Evolutionary conservation across 2,888 invertebrate species (phyloP).

Genomic region (Caenorhabditis macrosperma): DNA sequence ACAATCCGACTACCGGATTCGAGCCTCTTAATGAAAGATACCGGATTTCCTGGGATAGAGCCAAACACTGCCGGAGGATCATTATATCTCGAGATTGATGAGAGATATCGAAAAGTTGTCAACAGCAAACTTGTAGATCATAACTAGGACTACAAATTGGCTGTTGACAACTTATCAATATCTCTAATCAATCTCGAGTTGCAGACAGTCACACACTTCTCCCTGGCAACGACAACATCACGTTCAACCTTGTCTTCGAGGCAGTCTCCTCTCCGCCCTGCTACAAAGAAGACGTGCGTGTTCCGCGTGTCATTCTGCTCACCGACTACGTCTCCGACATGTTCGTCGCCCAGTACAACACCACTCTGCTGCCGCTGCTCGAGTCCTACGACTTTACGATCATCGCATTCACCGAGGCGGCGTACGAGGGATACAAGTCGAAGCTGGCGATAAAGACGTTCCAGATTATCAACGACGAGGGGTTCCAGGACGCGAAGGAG

Average conservation of each 20-base stretch:
- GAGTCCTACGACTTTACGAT: constrained; percentile 56
- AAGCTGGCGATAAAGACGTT: constrained; percentile 51
- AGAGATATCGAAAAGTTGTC: too few relatives aligned
- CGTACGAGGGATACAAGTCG: constrained; percentile 57
- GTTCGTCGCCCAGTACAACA: constrained; percentile 57
- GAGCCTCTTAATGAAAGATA: too few relatives aligned
- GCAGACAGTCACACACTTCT: constrained; percentile 20
- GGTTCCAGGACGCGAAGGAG: constrained; percentile 30
- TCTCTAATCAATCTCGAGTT: not conserved
- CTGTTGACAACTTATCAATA: not conserved
- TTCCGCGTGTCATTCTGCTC: constrained; percentile 61
- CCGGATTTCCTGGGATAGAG: too few relatives aligned
- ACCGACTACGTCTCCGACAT: constrained; percentile 67
- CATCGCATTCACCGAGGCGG: constrained; percentile 57
- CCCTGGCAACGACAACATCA: constrained; percentile 48
- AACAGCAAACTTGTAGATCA: too few relatives aligned
- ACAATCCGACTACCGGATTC: too few relatives aligned
- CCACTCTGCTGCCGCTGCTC: constrained; percentile 35
- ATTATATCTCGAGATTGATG: too few relatives aligned
- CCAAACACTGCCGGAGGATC: too few relatives aligned
- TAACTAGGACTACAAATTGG: too few relatives aligned
- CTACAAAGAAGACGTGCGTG: constrained; percentile 38
- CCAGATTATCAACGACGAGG: constrained; percentile 41
- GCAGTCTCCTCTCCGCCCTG: constrained; percentile 35
- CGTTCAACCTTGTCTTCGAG: constrained; percentile 47